Evolutionary conservation across 2,888 invertebrate genomes (phyloP).

Genomic region (Drosophila lacicola): DNA sequence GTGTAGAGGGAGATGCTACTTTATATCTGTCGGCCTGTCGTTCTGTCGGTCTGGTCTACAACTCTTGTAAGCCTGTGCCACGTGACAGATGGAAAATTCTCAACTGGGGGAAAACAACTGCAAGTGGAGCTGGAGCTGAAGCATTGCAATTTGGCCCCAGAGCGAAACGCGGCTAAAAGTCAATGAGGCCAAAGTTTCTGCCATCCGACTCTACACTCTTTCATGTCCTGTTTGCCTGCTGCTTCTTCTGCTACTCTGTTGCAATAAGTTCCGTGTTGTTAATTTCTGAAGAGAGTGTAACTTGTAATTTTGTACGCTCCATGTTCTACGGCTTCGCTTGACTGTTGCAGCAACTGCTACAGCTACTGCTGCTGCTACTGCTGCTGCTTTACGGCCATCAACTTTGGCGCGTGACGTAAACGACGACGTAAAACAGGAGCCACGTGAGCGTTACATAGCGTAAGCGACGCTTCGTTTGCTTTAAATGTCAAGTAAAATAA

Average conservation of each 20-base stretch:
- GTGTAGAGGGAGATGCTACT: slow-evolving; percentile 14
- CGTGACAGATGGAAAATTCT: slow-evolving; percentile 36
- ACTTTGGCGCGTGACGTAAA: slow-evolving; percentile 68
- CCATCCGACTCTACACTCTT: not conserved
- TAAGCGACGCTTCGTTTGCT: slow-evolving; percentile 68
- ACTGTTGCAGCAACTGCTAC: slow-evolving; percentile 18
- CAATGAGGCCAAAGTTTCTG: slow-evolving; percentile 55
- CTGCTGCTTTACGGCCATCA: slow-evolving; percentile 59
- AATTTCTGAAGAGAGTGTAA: slow-evolving; percentile 79
- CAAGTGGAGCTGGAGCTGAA: slow-evolving; percentile 39
- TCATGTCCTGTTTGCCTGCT: slow-evolving; percentile 7
- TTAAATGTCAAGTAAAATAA: slow-evolving; percentile 71
- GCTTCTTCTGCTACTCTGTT: slow-evolving; percentile 35
- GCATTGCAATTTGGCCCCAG: slow-evolving; percentile 49
- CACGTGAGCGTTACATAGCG: slow-evolving; percentile 72
- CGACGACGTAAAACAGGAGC: slow-evolving; percentile 68
- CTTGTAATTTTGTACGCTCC: slow-evolving; percentile 70
- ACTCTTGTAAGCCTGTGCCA: slow-evolving; percentile 19
- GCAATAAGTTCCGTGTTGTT: slow-evolving; percentile 82
- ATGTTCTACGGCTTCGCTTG: slow-evolving; percentile 55
- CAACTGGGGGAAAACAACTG: slow-evolving; percentile 22
- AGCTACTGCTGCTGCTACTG: slow-evolving; percentile 8
- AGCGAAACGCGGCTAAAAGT: slow-evolving; percentile 57
- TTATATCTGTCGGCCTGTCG: slow-evolving; percentile 12
- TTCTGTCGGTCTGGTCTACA: not conserved